phyloP scores from a whole-genome alignment of 2,797 vertebrate genomes.

The Phataginus tetradactyla region DNA sequence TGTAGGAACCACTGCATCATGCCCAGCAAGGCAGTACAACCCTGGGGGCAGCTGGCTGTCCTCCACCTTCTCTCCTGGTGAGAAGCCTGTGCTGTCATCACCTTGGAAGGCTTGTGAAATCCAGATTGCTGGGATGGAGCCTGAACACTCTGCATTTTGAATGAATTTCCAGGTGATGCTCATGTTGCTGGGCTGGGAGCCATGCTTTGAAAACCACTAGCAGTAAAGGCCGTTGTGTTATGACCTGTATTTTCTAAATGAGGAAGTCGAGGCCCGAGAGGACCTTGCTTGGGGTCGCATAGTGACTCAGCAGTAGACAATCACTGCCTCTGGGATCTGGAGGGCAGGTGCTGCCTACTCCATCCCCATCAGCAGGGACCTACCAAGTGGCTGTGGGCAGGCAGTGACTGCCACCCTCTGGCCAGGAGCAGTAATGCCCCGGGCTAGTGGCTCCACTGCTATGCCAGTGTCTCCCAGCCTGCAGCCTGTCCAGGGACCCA shows the following conservation, averaged over 20 bases:
- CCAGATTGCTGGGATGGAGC: background rate
- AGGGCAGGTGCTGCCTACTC: background rate
- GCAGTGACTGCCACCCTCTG: constrained; percentile 63
- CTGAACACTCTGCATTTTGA: background rate
- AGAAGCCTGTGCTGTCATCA: too few species aligned
- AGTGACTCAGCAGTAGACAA: background rate
- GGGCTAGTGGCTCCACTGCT: rapidly evolving
- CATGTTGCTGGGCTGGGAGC: background rate
- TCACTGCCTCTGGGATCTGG: background rate
- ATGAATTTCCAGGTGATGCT: background rate
- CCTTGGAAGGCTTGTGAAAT: background rate
- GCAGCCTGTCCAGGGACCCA: background rate
- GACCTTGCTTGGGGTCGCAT: background rate
- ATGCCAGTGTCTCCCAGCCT: background rate
- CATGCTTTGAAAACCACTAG: background rate
- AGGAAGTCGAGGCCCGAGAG: background rate
- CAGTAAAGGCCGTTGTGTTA: background rate
- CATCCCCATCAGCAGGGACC: rapidly evolving
- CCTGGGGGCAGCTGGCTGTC: too few species aligned
- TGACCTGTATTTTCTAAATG: background rate
- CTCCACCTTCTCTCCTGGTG: too few species aligned
- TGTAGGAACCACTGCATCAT: background rate
- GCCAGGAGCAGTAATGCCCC: background rate
- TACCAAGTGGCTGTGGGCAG: rapidly evolving
- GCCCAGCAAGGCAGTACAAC: too few species aligned